Percentiles rank a stretch among this genome's conserved stretches.
Evolutionary conservation across 2,888 invertebrate species (phyloP).

Genomic region (Plebejus anna): DNA sequence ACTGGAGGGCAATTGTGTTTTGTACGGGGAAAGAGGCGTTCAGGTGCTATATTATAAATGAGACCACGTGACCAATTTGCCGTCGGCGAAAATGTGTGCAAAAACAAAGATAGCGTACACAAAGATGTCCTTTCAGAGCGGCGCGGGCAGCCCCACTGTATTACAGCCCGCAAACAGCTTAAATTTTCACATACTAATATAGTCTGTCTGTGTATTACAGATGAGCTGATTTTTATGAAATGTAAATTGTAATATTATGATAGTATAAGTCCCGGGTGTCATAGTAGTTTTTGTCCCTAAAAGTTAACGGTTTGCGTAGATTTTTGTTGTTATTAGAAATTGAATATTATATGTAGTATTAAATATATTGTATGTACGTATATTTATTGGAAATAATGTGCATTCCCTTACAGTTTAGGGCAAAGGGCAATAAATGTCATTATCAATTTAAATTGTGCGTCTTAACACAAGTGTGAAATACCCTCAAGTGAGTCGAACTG

Average conservation of each 20-base stretch:
- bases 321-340: too few species aligned
- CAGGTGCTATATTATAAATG: constrained; percentile 13
- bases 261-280: too few species aligned
- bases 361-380: background rate
- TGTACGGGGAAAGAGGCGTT: background rate
- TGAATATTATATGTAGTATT: too few species aligned
- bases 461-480: constrained; percentile 12
- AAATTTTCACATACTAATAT: background rate
- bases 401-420: background rate
- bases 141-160: background rate
- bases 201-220: background rate
- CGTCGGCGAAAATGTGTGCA: constrained; percentile 16
- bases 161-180: background rate
- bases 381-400: background rate
- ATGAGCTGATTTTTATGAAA: background rate
- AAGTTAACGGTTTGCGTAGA: background rate
- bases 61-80: constrained; percentile 16
- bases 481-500: constrained; percentile 15
- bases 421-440: background rate
- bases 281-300: too few species aligned
- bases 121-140: constrained; percentile 19
- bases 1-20: background rate
- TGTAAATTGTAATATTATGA: too few species aligned
- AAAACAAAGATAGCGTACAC: constrained; percentile 16
- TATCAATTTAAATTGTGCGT: background rate